Base-by-base conservation (phyloP, 1,140 invertebrate species). In the Probaryconus sp. region DNA sequence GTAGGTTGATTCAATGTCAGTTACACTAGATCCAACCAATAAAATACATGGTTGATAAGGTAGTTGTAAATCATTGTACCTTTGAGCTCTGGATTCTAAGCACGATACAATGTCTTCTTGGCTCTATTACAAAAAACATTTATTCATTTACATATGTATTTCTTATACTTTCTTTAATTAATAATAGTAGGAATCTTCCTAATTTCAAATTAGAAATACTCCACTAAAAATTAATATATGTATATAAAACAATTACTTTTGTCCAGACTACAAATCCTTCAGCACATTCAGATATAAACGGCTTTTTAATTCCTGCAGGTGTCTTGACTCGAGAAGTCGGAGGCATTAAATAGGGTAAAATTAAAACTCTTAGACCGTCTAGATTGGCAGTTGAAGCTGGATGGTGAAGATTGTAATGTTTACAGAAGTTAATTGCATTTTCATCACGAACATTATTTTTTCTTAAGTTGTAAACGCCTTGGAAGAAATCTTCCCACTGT, bases 181-280 rank as follows among this genome's bases (percentile, higher is more conserved):
- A 37, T 37, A 14, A 37, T 40, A 20, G 21, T 26, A n/a, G n/a
- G n/a, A n/a, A n/a, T n/a, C n/a, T n/a, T n/a, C n/a, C n/a, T n/a
- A n/a, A n/a, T n/a, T n/a, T n/a, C n/a, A n/a, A n/a, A n/a, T n/a
- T n/a, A n/a, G n/a, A n/a, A n/a, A 18, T 6, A 18, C 9, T 4
- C n/a, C n/a, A 4, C 7, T 7, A 24, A 7, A 24, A 24, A 24
- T 24, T 24, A 24, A 24, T 4, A 24, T 24, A n/a, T 7, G 21
- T 4, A 24, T 24, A 24, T 24, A 24, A 24, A 7, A 24, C 21
- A 47, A 11, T 61, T 50, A 71, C 68, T 30, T 56, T 58, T n/a
- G 56, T 20, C 72, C 65, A 76, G 14, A 76, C 61, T 7, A 30
- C 71, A 35, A 75, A 75, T 21, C 63, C 71, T 47, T 75, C 64